phyloP scores from a whole-genome alignment of 1,140 invertebrate species.

The Drosophila pseudoananassae region DNA sequence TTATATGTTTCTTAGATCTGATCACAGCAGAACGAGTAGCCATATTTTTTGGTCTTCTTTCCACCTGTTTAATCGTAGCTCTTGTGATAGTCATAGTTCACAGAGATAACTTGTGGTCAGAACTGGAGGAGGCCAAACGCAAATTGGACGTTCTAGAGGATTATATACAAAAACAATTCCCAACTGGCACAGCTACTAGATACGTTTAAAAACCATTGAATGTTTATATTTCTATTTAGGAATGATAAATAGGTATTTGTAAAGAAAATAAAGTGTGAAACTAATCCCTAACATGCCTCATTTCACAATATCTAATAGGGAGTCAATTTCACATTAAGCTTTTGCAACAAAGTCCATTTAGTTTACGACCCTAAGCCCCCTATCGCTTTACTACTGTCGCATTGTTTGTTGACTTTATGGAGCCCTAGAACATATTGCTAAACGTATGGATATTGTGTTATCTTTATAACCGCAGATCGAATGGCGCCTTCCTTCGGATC shows the following conservation, averaged over 20 bases:
- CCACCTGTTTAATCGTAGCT: constrained; percentile 58
- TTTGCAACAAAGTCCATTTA: constrained; percentile 23
- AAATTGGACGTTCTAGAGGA: constrained; percentile 73
- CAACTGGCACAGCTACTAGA: neutral
- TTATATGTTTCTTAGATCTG: constrained; percentile 34
- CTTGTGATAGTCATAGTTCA: constrained; percentile 64
- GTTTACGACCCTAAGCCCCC: constrained; percentile 29
- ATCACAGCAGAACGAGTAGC: constrained; percentile 62
- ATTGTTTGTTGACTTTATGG: constrained; percentile 17
- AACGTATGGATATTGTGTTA: constrained; percentile 46
- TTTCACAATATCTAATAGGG: constrained; percentile 1
- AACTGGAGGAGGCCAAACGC: constrained; percentile 55
- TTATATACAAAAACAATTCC: constrained; percentile 55
- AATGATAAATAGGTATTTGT: too few species aligned
- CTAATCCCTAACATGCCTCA: neutral
- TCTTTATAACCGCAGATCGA: constrained; percentile 66
- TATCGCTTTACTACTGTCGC: constrained; percentile 26
- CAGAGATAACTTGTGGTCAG: constrained; percentile 51
- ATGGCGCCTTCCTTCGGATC: constrained; percentile 87
- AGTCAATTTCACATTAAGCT: neutral
- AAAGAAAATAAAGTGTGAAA: neutral
- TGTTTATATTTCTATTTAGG: too few species aligned
- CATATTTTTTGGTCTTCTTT: constrained; percentile 68
- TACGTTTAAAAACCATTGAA: neutral
- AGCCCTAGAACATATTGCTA: constrained; percentile 11